Conservation (phyloP, 2,888 invertebrate species). For the Hypolimnas misippus region DNA sequence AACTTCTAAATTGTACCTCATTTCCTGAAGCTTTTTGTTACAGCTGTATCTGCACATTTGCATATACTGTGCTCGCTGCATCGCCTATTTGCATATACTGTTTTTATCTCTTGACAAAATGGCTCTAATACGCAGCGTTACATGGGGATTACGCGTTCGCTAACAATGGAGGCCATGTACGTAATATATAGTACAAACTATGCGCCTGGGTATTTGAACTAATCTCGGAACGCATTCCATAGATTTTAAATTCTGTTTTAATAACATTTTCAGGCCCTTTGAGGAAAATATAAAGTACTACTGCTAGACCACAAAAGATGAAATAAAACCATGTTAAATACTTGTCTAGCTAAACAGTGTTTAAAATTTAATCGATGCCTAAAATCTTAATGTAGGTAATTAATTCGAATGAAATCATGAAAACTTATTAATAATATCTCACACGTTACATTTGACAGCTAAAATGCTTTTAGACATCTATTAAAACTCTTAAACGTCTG, state of each 20-base stretch:
- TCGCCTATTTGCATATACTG: conserved; percentile 5
- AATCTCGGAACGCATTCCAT: background rate
- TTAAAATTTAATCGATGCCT: no score
- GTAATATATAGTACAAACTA: background rate
- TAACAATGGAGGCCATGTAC: conserved; percentile 5
- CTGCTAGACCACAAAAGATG: no score
- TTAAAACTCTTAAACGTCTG: no score
- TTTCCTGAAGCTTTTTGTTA: conserved; percentile 16
- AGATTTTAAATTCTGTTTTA: background rate
- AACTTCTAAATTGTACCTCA: conserved; percentile 17
- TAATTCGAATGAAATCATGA: no score
- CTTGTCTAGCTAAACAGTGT: no score
- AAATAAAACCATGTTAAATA: no score
- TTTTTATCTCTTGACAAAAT: conserved; percentile 15
- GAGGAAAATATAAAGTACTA: no score
- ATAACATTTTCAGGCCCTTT: background rate
- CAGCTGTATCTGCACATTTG: conserved; percentile 22
- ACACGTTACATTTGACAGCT: no score
- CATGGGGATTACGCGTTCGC: conserved; percentile 10
- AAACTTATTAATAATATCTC: no score
- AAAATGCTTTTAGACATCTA: no score
- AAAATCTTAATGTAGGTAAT: no score
- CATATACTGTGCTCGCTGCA: conserved; percentile 17
- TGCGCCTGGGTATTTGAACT: conserved; percentile 1
- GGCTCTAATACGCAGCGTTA: conserved; percentile 14